Percentiles rank a stretch among this genome's conserved stretches.
Evolutionary conservation across 2,888 invertebrate species (phyloP).

Genomic region (Amblyteles armatorius): DNA sequence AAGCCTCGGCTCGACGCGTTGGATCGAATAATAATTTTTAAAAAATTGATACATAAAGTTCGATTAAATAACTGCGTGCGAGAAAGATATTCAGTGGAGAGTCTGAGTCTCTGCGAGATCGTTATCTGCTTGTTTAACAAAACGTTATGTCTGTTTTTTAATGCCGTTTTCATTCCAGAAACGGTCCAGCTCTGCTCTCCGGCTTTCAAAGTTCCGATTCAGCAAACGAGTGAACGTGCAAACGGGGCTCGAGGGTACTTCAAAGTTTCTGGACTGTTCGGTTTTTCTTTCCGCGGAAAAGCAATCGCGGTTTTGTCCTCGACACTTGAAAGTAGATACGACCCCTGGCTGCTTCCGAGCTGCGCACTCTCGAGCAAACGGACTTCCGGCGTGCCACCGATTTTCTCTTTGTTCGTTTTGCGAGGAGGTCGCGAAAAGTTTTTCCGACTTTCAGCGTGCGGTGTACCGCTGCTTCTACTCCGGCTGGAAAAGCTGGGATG

Average conservation of each 20-base stretch:
- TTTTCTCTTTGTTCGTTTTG: slow-evolving; percentile 11
- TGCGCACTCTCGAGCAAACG: slow-evolving; percentile 27
- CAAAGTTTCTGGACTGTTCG: slow-evolving; percentile 19
- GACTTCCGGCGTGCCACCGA: slow-evolving; percentile 23
- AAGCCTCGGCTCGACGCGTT: slow-evolving; percentile 12
- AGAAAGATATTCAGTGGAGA: slow-evolving; percentile 12
- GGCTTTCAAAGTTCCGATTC: slow-evolving; percentile 34
- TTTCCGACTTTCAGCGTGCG: slow-evolving; percentile 23
- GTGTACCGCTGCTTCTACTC: slow-evolving; percentile 24
- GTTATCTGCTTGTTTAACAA: not conserved
- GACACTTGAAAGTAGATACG: not conserved
- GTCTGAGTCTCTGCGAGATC: slow-evolving; percentile 6
- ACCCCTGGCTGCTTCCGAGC: not conserved
- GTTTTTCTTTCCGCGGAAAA: slow-evolving; percentile 23
- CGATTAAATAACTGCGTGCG: slow-evolving; percentile 10
- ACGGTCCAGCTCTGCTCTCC: not conserved
- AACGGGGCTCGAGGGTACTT: slow-evolving; percentile 9
- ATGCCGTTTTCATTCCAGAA: slow-evolving; percentile 11
- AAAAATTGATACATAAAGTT: slow-evolving; percentile 39
- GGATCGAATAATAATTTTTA: not conserved
- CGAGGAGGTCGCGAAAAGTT: slow-evolving; percentile 43
- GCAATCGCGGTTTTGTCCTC: slow-evolving; percentile 21
- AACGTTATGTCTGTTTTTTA: slow-evolving; percentile 6
- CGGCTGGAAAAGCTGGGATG: slow-evolving; percentile 23
- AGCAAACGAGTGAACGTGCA: slow-evolving; percentile 8